Evolutionary conservation across 2,888 invertebrate genomes (phyloP).

Genomic region (Philereme transversata): DNA sequence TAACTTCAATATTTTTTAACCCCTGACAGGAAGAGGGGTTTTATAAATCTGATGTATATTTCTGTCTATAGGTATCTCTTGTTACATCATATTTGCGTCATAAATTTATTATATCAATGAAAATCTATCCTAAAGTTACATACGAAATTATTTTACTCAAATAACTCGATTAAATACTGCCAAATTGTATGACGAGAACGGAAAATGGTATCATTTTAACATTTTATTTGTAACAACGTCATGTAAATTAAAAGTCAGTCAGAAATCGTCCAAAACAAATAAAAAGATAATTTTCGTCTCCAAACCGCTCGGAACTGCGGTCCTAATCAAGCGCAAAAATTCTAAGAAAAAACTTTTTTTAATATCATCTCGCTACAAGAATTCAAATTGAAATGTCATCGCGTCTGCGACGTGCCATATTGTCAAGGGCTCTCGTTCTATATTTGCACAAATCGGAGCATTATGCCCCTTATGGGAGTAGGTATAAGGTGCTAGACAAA

Average conservation of each 20-base stretch:
- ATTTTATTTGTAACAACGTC: too few species aligned
- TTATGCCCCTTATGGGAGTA: slow-evolving; percentile 41
- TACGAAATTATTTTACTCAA: too few species aligned
- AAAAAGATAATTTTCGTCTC: slow-evolving; percentile 17
- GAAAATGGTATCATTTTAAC: too few species aligned
- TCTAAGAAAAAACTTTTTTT: slow-evolving; percentile 60
- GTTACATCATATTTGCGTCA: too few species aligned
- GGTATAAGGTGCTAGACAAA: slow-evolving; percentile 39
- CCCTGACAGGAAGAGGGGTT: too few species aligned
- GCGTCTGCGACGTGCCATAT: slow-evolving; percentile 67
- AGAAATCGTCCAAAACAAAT: slow-evolving; percentile 6
- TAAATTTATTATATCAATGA: too few species aligned
- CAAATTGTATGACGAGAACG: too few species aligned
- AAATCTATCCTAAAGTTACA: too few species aligned
- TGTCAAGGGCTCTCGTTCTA: slow-evolving; percentile 49
- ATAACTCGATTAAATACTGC: too few species aligned
- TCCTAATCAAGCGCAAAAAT: slow-evolving; percentile 53
- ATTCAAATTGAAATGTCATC: slow-evolving; percentile 82
- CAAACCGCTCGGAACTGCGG: slow-evolving; percentile 29
- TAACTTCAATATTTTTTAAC: not conserved
- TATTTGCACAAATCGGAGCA: slow-evolving; percentile 34
- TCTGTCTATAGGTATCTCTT: too few species aligned
- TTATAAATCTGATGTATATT: too few species aligned
- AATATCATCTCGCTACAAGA: slow-evolving; percentile 69
- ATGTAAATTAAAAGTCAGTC: not conserved